These are phyloP conservation scores for Apotomis betuletana DNA, from an alignment of 2,888 invertebrate genomes.

Conservation along the genomic window DNA sequence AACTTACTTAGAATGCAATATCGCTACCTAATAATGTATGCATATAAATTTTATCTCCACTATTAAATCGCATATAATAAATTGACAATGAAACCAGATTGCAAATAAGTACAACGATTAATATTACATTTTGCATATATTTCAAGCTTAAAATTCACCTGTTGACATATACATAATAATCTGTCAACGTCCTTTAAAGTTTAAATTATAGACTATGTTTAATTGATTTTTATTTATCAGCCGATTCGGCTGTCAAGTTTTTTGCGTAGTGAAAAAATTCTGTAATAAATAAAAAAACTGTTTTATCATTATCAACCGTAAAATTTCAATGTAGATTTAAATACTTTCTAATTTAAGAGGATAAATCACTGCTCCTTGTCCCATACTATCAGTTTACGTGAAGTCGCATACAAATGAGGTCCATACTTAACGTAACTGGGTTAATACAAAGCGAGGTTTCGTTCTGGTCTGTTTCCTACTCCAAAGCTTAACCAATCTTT, in stretches of 20 bases:
- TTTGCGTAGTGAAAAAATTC: background rate
- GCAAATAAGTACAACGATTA: constrained; percentile 20
- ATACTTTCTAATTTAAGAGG: background rate
- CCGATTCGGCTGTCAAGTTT: background rate
- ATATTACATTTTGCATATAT: background rate
- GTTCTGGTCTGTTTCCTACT: no score
- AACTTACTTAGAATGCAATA: background rate
- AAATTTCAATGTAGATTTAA: background rate
- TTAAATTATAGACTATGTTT: constrained; percentile 4
- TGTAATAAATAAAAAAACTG: background rate
- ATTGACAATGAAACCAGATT: constrained; percentile 15
- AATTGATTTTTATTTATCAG: background rate
- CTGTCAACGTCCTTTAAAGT: constrained; percentile 17
- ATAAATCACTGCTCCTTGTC: no score
- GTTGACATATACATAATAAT: constrained; percentile 12
- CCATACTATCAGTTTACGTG: no score
- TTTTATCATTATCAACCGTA: background rate
- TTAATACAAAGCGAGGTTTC: no score
- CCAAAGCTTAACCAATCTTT: no score
- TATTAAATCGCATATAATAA: constrained; percentile 7
- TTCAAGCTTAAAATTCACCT: background rate
- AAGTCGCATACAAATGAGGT: no score
- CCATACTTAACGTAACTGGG: no score
- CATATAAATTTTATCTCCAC: constrained; percentile 13
- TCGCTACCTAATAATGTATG: constrained; percentile 9